phyloP scores from a whole-genome alignment of 2,888 invertebrate genomes.

The Leptinotarsa tumamoca region DNA sequence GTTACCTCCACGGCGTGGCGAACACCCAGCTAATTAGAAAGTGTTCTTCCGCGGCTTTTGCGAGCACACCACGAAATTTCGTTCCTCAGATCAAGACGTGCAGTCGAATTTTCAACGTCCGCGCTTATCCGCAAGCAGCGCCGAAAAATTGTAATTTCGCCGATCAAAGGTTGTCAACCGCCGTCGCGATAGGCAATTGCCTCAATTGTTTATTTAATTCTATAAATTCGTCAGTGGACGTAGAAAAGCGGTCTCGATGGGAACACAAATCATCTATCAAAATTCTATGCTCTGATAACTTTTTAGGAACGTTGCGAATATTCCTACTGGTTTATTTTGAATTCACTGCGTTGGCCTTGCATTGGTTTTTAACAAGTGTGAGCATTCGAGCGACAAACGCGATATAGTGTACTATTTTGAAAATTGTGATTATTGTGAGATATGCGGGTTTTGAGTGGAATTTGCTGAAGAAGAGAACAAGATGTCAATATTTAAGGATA shows the following conservation, averaged over 20 bases:
- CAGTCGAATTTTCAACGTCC: slow-evolving; percentile 17
- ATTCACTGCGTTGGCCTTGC: slow-evolving; percentile 14
- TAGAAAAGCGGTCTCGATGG: slow-evolving; percentile 7
- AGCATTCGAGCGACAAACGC: not conserved
- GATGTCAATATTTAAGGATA: slow-evolving; percentile 34
- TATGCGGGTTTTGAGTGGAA: slow-evolving; percentile 14
- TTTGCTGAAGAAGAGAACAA: slow-evolving; percentile 7
- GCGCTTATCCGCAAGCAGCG: not conserved
- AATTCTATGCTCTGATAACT: slow-evolving; percentile 15
- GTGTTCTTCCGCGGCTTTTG: slow-evolving; percentile 21
- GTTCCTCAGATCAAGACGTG: slow-evolving; percentile 16
- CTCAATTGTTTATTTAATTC: slow-evolving; percentile 13
- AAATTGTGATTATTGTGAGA: slow-evolving; percentile 19
- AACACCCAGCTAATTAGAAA: slow-evolving; percentile 24
- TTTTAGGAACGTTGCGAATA: slow-evolving; percentile 16
- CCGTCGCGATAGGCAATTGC: slow-evolving; percentile 13
- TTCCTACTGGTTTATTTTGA: slow-evolving; percentile 12
- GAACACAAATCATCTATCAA: not conserved
- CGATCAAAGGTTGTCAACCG: slow-evolving; percentile 26
- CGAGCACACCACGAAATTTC: slow-evolving; percentile 21
- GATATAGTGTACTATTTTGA: slow-evolving; percentile 7
- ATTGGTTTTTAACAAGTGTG: slow-evolving; percentile 7
- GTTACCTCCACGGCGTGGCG: slow-evolving; percentile 21
- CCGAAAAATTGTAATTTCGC: slow-evolving; percentile 15
- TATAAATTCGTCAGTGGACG: slow-evolving; percentile 4